phyloP scores from a whole-genome alignment of 2,888 invertebrate genomes.

The Lochmaea capreae region DNA sequence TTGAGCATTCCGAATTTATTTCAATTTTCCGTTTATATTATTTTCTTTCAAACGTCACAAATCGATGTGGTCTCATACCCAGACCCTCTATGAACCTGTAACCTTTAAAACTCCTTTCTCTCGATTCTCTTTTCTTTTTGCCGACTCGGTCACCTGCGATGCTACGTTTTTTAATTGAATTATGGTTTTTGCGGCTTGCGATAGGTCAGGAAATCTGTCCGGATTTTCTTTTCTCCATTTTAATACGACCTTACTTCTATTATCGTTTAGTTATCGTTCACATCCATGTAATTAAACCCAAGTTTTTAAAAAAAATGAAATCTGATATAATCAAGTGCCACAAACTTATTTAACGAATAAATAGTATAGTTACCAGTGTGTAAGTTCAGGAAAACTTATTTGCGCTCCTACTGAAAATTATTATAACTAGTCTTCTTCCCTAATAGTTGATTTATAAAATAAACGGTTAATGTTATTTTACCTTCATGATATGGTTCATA shows the following conservation, averaged over 20 bases:
- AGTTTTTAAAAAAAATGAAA: no score
- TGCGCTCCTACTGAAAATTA: no score
- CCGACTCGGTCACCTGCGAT: constrained; percentile 46
- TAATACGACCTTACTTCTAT: background rate
- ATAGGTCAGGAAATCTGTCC: constrained; percentile 49
- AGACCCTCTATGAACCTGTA: constrained; percentile 40
- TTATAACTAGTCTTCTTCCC: no score
- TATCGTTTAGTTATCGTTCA: background rate
- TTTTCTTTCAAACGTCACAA: background rate
- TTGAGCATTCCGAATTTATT: background rate
- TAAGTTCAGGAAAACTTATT: no score
- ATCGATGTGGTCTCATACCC: background rate
- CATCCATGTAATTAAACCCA: background rate
- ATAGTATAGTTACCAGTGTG: no score
- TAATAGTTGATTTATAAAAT: no score
- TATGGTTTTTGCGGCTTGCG: constrained; percentile 56
- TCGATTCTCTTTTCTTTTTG: constrained; percentile 49
- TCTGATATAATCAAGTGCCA: no score
- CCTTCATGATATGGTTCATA: no score
- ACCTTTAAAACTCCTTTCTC: constrained; percentile 44
- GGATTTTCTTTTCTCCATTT: constrained; percentile 19
- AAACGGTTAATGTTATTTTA: no score
- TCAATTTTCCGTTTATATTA: background rate
- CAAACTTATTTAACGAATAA: no score
- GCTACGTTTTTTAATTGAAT: constrained; percentile 57